Evolutionary conservation across 2,888 invertebrate genomes (phyloP).

Genomic region (Dicyrtoma fusca): DNA sequence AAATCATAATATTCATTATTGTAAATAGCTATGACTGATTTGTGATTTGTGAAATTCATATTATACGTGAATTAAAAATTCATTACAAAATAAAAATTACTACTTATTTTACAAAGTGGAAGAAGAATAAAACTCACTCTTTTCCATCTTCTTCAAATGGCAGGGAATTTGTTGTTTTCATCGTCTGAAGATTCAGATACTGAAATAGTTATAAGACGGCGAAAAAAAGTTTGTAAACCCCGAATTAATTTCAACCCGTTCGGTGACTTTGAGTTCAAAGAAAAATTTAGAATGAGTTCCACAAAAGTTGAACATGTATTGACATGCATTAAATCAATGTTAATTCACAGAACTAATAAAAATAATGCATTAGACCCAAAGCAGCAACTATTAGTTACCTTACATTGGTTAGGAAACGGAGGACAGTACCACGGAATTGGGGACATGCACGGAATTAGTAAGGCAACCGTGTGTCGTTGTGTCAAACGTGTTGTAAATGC

Average conservation of each 20-base stretch:
- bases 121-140: no score
- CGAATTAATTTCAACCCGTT: constrained; percentile 2
- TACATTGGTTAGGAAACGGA: constrained; percentile 40
- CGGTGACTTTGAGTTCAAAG: background rate
- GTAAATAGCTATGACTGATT: no score
- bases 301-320: background rate
- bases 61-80: no score
- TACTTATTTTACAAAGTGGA: no score
- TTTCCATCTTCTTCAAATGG: background rate
- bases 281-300: constrained; percentile 8
- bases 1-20: no score
- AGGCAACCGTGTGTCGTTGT: constrained; percentile 42
- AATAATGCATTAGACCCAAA: constrained; percentile 20
- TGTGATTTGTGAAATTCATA: no score
- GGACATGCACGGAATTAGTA: constrained; percentile 37
- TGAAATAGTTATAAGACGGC: background rate
- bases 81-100: no score
- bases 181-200: background rate
- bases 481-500: constrained; percentile 26
- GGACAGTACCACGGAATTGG: constrained; percentile 33
- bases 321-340: background rate
- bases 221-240: background rate
- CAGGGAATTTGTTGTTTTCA: background rate
- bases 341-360: constrained; percentile 7
- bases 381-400: constrained; percentile 26